phyloP scores from a whole-genome alignment of 2,888 invertebrate genomes.

The Lycia hirtaria region DNA sequence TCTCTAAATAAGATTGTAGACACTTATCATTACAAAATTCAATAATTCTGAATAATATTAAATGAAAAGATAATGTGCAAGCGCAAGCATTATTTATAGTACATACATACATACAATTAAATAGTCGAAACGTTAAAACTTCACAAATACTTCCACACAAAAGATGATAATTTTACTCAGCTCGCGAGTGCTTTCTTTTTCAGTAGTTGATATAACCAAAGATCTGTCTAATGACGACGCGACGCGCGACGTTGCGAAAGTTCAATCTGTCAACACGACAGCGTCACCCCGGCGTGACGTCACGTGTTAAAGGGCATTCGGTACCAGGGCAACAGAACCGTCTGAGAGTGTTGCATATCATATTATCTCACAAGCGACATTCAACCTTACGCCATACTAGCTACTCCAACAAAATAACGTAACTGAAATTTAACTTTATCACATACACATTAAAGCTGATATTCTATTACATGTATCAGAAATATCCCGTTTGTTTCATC shows the following conservation, averaged over 20 bases:
- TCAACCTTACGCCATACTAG: slow-evolving; percentile 25
- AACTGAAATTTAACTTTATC: slow-evolving; percentile 16
- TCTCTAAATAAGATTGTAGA: too few species aligned
- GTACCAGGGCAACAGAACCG: slow-evolving; percentile 64
- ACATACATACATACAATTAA: background rate
- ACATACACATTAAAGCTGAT: background rate
- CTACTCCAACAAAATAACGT: background rate
- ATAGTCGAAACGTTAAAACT: slow-evolving; percentile 5
- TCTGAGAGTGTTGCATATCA: slow-evolving; percentile 40
- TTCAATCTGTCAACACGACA: slow-evolving; percentile 14
- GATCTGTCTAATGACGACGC: slow-evolving; percentile 8
- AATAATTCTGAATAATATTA: too few species aligned
- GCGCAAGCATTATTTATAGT: too few species aligned
- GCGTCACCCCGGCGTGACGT: slow-evolving; percentile 60
- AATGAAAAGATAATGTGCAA: too few species aligned
- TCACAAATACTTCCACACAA: slow-evolving; percentile 1
- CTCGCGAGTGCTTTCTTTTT: slow-evolving; percentile 2
- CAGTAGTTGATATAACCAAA: background rate
- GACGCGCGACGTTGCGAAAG: too few species aligned
- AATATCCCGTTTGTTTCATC: background rate
- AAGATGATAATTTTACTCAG: slow-evolving; percentile 4
- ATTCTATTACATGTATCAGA: background rate
- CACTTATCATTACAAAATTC: too few species aligned
- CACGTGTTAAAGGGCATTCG: slow-evolving; percentile 74
- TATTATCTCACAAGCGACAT: slow-evolving; percentile 29